Evolutionary conservation across 1,140 invertebrate species (phyloP), one percentile per base, ranked within the genome.

Genomic region (Leptinotarsa undecemlineata): DNA sequence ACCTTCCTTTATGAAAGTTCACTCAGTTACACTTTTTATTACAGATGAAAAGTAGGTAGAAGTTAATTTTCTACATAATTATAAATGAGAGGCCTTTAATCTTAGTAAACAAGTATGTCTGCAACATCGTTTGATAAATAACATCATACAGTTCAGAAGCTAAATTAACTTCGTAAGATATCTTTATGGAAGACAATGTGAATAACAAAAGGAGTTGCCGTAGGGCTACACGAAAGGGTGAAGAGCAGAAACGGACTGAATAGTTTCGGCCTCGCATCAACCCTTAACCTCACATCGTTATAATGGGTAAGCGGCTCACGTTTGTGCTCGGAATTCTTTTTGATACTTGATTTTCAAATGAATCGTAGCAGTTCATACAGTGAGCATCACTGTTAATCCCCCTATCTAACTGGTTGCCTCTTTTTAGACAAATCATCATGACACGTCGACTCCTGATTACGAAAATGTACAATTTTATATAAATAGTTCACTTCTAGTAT

Each of bases 131-230:
- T 57, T 57, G 51, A 57, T 19, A 8, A 57, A 57, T 57, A 57
- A 57, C n/a, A 57, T 14, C 17, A 19, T 57, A 57, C 51, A 19
- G 51, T 57, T 57, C 51, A 57, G 51, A 57, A 57, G 51, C 15
- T 57, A 57, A 57, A 57, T 19, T 57, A 57, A 57, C 51, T 17
- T 17, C 15, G 4, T 57, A n/a, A 19, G 51, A 19, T 57, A 15
- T 57, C 51, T 57, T 15, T 57, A 57, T 57, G n/a, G 4, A 57
- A 57, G 51, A 57, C 51, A 57, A 57, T 57, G n/a, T 57, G n/a
- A 19, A 57, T 57, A 57, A 57, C 51, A 57, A 57, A 15, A 57
- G 51, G n/a, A 17, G 15, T 19, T 57, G n/a, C n/a, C 14, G 51
- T 57, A 57, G 51, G n/a, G 51, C 51, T 15, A 17, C n/a, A 57